Percentiles rank a stretch among this genome's conserved stretches.
Conservation (phyloP, 2,797 vertebrate genomes). For the Synaphobranchus kaupii region DNA sequence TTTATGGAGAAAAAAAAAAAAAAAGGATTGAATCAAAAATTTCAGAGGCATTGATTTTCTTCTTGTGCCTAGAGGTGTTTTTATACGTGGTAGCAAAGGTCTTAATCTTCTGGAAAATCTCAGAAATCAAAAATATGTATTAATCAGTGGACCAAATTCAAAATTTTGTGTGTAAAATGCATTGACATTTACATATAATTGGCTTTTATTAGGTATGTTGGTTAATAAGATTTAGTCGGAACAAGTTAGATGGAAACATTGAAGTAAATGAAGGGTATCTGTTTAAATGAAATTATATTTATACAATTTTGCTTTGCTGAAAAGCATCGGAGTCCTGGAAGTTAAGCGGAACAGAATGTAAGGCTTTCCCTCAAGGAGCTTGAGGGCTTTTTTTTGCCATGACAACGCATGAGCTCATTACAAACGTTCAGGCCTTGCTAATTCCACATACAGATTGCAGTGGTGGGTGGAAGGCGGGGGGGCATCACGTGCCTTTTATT, state of each 20-base stretch:
- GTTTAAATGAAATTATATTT: constrained; percentile 43
- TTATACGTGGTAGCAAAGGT: neutral
- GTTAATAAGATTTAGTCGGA: constrained; percentile 9
- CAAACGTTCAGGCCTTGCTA: neutral
- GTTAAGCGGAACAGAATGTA: constrained; percentile 2
- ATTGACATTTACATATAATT: constrained; percentile 43
- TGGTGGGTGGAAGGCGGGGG: neutral
- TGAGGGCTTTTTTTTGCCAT: constrained; percentile 27
- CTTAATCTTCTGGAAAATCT: neutral
- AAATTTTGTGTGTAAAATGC: constrained; percentile 45
- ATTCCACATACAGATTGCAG: constrained; percentile 10
- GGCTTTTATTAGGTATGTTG: constrained; percentile 27
- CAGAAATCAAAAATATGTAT: constrained; percentile 15
- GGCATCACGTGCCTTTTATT: constrained; percentile 23
- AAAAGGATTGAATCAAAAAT: no score
- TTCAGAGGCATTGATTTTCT: neutral
- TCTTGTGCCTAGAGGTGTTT: neutral
- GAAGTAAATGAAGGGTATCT: constrained; percentile 36
- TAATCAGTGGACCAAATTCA: constrained; percentile 43
- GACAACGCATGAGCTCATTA: constrained; percentile 21
- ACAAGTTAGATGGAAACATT: constrained; percentile 25
- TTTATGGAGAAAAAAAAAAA: neutral
- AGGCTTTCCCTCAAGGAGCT: neutral
- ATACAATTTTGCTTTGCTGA: constrained; percentile 26
- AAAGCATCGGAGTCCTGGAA: constrained; percentile 21